Base-by-base conservation (phyloP, 1,140 invertebrate species). In the Drosophila neocordata region DNA sequence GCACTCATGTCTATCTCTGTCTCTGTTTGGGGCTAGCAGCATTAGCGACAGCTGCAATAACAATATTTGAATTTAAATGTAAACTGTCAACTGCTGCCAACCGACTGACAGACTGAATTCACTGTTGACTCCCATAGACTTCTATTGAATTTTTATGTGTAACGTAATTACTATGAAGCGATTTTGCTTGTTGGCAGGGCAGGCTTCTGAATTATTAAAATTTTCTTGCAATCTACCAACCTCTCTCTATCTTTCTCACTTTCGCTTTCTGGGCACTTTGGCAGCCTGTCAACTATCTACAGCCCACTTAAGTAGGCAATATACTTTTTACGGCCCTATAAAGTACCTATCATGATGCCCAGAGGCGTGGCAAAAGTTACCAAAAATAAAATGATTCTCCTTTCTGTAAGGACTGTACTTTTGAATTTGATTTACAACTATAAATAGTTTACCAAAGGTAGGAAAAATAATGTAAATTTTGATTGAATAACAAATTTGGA, bases 31-130 rank as follows among this genome's bases (percentile, higher is more conserved):
- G 27, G 9, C 62, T n/a, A 27, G 18, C 48, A 56, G 53, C 38
- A 48, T 57, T 37, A 67, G 53, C 44, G 62, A 57, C 80, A 85
- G 73, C 82, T 84, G 82, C 71, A 85, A 87, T 77, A 87, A 87
- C 82, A 87, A 68, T 77, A 63, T 66, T 59, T 57, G 34, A 80
- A 80, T 80, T 64, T 71, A 71, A 87, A 81, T 81, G 56, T 55
- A 73, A 81, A 65, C 76, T 73, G 60, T 61, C 18, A 64, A 58
- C 37, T 55, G 31, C 38, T 64, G 44, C 38, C 20, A 51, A 20
- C 24, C 24, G 24, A 24, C 24, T 24, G 27, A 4, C 59, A 41
- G 55, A 66, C 66, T 44, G 12, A n/a, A 34, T 66, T 41, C 44
- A 61, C 60, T 75, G 62, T 51, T 57, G n/a, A 13, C 27, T 3